Base-by-base conservation (phyloP, 2,113 vertebrate genomes). In the Corynorhinus townsendii region DNA sequence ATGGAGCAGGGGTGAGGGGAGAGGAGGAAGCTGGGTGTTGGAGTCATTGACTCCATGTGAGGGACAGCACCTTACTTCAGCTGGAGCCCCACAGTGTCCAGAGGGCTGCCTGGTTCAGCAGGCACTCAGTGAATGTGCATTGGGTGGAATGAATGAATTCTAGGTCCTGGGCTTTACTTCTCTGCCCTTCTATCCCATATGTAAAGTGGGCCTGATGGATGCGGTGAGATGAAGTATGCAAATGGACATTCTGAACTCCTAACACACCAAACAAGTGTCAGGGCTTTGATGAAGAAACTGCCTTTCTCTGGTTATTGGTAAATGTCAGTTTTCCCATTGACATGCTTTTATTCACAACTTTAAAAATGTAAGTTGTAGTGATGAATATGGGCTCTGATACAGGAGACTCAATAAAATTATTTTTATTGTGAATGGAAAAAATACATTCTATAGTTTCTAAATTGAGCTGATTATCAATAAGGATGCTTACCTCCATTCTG, bases 351-450 rank as follows among this genome's bases (percentile, higher is more conserved):
- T 62, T 85, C 52, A 88, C 38, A 85, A 85, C n/a, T 19, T 80
- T 72, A 40, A 28, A 82, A 84, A 91, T 49, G 17, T 69, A 76
- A 85, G 15, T 62, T 64, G 28, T 82, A 45, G 47, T 71, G 69
- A 28, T 35, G 47, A 86, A 49, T 62, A 59, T 76, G 59, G 11
- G 3, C 90, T 87, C 56, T 79, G 66, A 90, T 64, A 35, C 66
- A 90, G 85, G 47, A 95, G 49, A 90, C 19, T 56, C 76, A 76
- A 69, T 88, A 54, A 79, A 86, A 79, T 38, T 68, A 40, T 89
- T 91, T 94, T 95, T 81, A 72, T 86, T 90, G 79, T 80, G 40
- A 93, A 71, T 84, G 40, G n/a, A 66, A 96, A 90, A 30, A 69
- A 40, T 24, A 5, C 2, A 62, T 83, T 79, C 47, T 5, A 0